Conservation (phyloP, 2,888 invertebrate genomes). For the Lasioglossum calceatum region DNA sequence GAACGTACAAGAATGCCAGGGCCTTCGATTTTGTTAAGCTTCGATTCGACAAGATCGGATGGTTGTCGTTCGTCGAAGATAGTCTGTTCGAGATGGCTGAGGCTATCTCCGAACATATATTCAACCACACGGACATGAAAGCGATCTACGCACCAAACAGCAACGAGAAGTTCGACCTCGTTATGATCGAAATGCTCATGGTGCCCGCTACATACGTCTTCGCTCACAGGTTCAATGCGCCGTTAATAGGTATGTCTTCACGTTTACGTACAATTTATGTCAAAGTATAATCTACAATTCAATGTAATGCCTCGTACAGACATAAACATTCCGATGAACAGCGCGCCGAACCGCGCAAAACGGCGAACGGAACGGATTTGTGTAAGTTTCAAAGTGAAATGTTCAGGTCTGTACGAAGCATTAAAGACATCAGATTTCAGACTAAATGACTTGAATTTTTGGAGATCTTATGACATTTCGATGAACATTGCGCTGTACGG, state of each 20-base stretch:
- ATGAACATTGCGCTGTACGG: too few relatives aligned
- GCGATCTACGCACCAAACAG: constrained; percentile 61
- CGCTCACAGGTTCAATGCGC: constrained; percentile 86
- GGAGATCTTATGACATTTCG: too few relatives aligned
- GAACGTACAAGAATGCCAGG: not conserved
- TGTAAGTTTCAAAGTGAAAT: too few relatives aligned
- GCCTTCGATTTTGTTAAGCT: constrained; percentile 1
- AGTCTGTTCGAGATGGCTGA: accelerated
- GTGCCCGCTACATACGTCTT: constrained; percentile 85
- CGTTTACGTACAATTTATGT: not conserved
- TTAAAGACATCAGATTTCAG: too few relatives aligned
- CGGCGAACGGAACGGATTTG: too few relatives aligned
- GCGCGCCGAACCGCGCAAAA: too few relatives aligned
- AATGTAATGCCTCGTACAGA: too few relatives aligned
- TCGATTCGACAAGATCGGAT: not conserved
- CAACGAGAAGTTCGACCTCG: constrained; percentile 85
- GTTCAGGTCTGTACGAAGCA: too few relatives aligned
- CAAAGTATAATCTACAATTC: too few relatives aligned
- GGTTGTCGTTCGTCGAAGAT: not conserved
- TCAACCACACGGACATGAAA: constrained; percentile 67
- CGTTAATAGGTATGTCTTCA: constrained; percentile 83
- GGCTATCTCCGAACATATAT: constrained; percentile 20
- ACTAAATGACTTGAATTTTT: too few relatives aligned
- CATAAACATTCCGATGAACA: too few relatives aligned
- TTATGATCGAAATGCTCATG: constrained; percentile 86